Evolutionary conservation across 2,113 vertebrate species (phyloP), one percentile per base, ranked within the genome.

Genomic region (Cyphomyrus plagiostoma): DNA sequence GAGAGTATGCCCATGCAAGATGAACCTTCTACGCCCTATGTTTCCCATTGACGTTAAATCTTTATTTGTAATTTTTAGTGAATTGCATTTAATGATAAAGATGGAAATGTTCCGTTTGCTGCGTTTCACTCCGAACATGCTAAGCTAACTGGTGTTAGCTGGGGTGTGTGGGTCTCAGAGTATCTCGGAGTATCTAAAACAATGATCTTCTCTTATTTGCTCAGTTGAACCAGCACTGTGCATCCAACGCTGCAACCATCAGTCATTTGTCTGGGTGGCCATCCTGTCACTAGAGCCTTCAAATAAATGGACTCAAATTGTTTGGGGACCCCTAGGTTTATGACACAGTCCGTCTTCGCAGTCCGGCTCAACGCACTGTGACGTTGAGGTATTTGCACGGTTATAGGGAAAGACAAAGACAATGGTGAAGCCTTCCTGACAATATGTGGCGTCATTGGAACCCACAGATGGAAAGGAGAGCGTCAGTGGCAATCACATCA

Each of bases 401-500:
- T 74, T n/a, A 87, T 52, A 21, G 21, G 30, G 46, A 23, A 87
- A 50, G 17, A 53, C 58, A 26, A 80, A 66, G 52, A 35, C 56
- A 82, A 70, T 39, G 56, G 42, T 58, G 48, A 39, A 87, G 23
- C 17, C 19, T 74, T 50, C 66, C 48, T 90, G 84, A 80, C 85
- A 77, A 86, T 39, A 19, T 9, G 11, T 58, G 74, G 35, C 42
- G 74, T 80, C 35, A 80, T 8, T 15, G 35, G 35, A 80, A 42
- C 35, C 26, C 89, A 53, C 15, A 48, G 46, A 87, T 87, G 46
- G 56, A 66, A 87, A 77, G n/a, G 56, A 48, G 70, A 50, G 83
- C 49, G 58, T 50, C 83, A 87, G 30, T 48, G 26, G 56, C 83
- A 87, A 86, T 87, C 58, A 86, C 58, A 46, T 74, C 83, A 90